phyloP scores from a whole-genome alignment of 1,140 invertebrate genomes.

The Drosophila nigromelanica region DNA sequence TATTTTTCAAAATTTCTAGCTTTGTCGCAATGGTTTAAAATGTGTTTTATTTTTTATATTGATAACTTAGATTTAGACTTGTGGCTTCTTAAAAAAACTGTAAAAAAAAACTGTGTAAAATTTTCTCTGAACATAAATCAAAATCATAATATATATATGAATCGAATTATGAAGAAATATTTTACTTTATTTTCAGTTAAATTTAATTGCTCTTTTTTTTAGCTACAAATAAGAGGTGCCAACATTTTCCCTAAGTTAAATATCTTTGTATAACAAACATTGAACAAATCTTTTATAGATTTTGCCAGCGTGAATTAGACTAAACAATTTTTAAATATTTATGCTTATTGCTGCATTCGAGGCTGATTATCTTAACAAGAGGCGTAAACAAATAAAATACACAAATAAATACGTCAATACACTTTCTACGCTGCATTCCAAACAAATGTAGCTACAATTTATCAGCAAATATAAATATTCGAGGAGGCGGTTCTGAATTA shows the following conservation, averaged over 20 bases:
- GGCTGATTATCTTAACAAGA: slow-evolving; percentile 9
- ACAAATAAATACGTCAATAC: slow-evolving; percentile 13
- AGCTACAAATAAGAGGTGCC: not conserved
- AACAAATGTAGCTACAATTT: slow-evolving; percentile 22
- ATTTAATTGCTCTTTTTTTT: too few species aligned
- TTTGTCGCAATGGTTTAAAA: too few species aligned
- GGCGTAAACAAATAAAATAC: slow-evolving; percentile 36
- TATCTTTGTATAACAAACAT: not conserved
- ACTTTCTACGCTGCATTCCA: slow-evolving; percentile 42
- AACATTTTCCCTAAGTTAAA: not conserved
- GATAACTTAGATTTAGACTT: too few species aligned
- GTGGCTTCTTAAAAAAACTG: too few species aligned
- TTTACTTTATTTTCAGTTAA: too few species aligned
- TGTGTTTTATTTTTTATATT: too few species aligned
- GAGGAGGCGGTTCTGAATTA: not conserved
- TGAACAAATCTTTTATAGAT: not conserved
- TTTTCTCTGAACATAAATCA: too few species aligned
- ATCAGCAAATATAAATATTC: slow-evolving; percentile 12
- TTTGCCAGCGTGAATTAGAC: not conserved
- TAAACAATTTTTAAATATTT: slow-evolving; percentile 7
- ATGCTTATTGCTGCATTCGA: not conserved
- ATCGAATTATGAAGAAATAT: too few species aligned
- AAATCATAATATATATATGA: too few species aligned
- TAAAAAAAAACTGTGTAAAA: too few species aligned
- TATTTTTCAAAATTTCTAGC: too few species aligned